Conservation (phyloP, 1,140 invertebrate genomes). For the Tribolium madens region DNA sequence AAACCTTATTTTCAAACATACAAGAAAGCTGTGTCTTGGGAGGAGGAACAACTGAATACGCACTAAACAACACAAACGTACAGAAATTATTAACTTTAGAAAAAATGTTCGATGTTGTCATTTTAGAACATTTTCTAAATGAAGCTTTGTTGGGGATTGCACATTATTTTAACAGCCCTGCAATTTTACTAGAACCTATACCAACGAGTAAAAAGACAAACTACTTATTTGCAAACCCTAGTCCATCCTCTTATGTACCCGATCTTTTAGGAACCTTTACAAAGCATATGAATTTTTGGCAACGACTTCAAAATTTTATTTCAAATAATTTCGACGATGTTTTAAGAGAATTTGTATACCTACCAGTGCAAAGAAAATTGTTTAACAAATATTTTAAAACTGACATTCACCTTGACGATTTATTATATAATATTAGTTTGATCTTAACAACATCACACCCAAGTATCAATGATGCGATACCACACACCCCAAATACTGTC, state of each 20-base stretch:
- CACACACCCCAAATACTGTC: conserved; percentile 65
- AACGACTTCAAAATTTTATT: neutral
- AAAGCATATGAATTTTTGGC: conserved; percentile 8
- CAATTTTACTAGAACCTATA: neutral
- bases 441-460: conserved; percentile 71
- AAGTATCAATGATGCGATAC: conserved; percentile 40
- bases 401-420: conserved; percentile 65
- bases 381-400: conserved; percentile 57
- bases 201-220: neutral
- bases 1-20: neutral
- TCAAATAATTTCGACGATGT: neutral
- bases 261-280: neutral
- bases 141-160: conserved; percentile 7
- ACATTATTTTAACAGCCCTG: conserved; percentile 8
- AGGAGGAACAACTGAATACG: neutral
- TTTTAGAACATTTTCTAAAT: conserved; percentile 42
- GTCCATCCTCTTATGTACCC: neutral
- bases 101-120: conserved; percentile 28
- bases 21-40: neutral
- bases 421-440: conserved; percentile 66
- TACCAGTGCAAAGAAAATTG: neutral
- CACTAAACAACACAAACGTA: conserved; percentile 11
- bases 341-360: neutral
- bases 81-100: conserved; percentile 13
- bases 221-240: conserved; percentile 1